Conservation (phyloP, 2,797 vertebrate species). For the Cyprinella venusta region DNA sequence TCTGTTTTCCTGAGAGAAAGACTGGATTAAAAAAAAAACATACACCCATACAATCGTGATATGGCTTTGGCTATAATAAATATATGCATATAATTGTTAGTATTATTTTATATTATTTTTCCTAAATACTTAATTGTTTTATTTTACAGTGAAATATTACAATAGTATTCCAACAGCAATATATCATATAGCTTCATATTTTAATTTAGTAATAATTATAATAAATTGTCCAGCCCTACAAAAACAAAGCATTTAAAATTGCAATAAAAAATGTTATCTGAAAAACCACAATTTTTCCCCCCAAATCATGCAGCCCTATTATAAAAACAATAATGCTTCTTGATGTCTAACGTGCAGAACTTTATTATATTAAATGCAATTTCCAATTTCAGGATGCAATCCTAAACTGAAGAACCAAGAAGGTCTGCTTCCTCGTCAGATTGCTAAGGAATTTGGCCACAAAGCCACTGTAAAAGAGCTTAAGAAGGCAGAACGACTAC, state of each 20-base stretch:
- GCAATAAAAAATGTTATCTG: not conserved
- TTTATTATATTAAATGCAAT: not conserved
- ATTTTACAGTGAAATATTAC: not conserved
- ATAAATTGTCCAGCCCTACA: not conserved
- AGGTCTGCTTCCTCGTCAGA: slow-evolving; percentile 76
- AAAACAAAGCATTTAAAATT: not conserved
- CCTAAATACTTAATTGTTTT: not conserved
- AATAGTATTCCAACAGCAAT: not conserved
- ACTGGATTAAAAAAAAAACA: not conserved
- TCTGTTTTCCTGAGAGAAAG: not conserved
- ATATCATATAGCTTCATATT: not conserved
- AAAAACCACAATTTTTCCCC: not conserved
- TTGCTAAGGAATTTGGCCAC: slow-evolving; percentile 83
- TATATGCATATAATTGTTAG: not conserved
- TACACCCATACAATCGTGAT: not conserved
- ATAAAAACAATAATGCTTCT: not conserved
- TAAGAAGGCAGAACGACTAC: slow-evolving; percentile 77
- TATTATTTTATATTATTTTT: not conserved
- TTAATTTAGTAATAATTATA: not conserved
- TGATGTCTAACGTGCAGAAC: not conserved
- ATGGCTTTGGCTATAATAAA: not conserved
- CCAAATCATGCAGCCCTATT: not conserved
- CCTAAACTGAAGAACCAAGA: slow-evolving; percentile 85
- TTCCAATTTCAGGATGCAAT: slow-evolving; percentile 83
- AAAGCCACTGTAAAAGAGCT: slow-evolving; percentile 83